Evolutionary conservation across 2,113 vertebrate genomes (phyloP).

Genomic region (Crotalus helleri): DNA sequence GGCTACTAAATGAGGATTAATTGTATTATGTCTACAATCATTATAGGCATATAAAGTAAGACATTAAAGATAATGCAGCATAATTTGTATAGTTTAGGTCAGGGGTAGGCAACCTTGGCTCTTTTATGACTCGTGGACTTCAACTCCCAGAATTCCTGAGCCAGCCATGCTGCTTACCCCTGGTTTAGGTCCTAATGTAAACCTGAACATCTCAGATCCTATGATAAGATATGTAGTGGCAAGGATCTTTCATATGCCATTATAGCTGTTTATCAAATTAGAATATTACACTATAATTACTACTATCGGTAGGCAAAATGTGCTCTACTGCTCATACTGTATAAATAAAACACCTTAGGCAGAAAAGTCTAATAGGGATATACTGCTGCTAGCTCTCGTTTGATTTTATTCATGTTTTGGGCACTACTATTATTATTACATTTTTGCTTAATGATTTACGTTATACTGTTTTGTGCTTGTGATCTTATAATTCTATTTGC

Average conservation of each 20-base stretch:
- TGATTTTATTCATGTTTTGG: neutral
- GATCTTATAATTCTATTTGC: neutral
- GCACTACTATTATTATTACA: neutral
- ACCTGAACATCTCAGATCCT: no score
- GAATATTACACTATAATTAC: neutral
- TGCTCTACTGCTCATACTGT: neutral
- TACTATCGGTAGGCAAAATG: neutral
- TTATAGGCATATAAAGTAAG: neutral
- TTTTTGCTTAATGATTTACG: neutral
- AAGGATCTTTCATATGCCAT: neutral
- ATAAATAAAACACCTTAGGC: neutral
- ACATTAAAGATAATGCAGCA: neutral
- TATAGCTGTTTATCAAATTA: neutral
- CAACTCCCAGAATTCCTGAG: no score
- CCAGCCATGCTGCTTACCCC: no score
- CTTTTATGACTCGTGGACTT: no score
- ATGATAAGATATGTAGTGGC: neutral
- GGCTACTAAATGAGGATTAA: neutral
- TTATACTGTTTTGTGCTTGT: neutral
- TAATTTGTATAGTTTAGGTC: neutral
- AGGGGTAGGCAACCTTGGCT: no score
- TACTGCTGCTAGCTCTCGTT: neutral
- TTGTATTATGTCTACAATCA: neutral
- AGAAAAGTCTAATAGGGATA: neutral
- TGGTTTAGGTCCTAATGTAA: neutral